Base-by-base conservation (phyloP, 2,888 invertebrate species). In the Stenoptilia bipunctidactyla region DNA sequence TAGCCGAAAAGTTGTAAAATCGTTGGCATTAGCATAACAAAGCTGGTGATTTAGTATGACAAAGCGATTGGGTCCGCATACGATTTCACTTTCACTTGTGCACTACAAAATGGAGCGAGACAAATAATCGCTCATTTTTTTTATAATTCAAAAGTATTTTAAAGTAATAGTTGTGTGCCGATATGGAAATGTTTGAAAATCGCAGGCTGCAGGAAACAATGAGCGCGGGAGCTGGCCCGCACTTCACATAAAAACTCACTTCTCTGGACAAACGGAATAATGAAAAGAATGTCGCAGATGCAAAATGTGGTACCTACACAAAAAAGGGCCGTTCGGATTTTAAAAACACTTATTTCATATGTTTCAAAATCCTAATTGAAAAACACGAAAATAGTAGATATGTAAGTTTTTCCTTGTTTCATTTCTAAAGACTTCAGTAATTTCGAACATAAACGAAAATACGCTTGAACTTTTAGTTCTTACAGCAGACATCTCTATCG, bases 11-110 rank as follows among this genome's bases (percentile, higher is more conserved):
- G 65, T 56, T 68, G 67, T 79, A 68, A 77, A 80, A 74, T 71
- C 61, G 56, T 59, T 56, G 48, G 40, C 59, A 79, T 83, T 82
- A 79, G 62, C 82, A 83, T 83, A 70, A 83, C 80, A 83, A 82
- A 67, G 71, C 63, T 59, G 51, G 61, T 66, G 61, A 73, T 74
- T 74, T 72, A 64, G 56, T 61, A 61, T 68, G 67, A 77, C 74
- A 67, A 69, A 66, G 59, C 58, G 49, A 45, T 53, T 39, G 54
- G 61, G 57, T 57, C 52, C 53, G 58, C 53, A 57, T 56, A 60
- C 62, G 59, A 60, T 53, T 60, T 63, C 76, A 80, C 82, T 83
- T 80, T 83, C 80, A 67, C 75, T 80, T 71, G 20, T 20, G 20
- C 20, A 8, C 20, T 20, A 65, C 60, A 45, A 46, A 44, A 51